These are phyloP conservation scores for Eupeodes latifasciatus DNA, from an alignment of 2,888 invertebrate species.

Conservation along the genomic window DNA sequence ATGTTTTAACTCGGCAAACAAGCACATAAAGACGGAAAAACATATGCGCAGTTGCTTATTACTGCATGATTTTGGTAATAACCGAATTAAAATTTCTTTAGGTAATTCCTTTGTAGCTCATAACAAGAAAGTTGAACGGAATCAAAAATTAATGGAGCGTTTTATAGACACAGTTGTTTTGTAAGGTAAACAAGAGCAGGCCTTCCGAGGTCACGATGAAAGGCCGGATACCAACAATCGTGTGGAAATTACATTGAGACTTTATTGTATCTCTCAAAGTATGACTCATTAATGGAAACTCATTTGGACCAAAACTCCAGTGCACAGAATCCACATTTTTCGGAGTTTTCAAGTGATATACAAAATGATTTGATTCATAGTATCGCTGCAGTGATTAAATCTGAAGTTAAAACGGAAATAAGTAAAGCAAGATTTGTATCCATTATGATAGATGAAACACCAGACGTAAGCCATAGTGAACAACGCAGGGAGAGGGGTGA, in stretches of 20 bases:
- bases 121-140: background rate
- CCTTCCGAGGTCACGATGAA: constrained; percentile 1
- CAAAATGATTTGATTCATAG: no score
- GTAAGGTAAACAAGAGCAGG: constrained; percentile 23
- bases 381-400: no score
- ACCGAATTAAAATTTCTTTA: constrained; percentile 39
- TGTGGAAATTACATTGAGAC: constrained; percentile 14
- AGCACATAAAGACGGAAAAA: no score
- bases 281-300: background rate
- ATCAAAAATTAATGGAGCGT: constrained; percentile 20
- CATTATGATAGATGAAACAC: constrained; percentile 36
- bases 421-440: constrained; percentile 32
- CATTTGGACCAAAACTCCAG: background rate
- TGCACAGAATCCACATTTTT: no score
- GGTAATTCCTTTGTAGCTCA: constrained; percentile 15
- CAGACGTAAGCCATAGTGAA: constrained; percentile 38
- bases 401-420: background rate
- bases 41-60: no score
- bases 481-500: no score
- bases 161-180: constrained; percentile 28
- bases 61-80: background rate
- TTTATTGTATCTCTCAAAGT: background rate
- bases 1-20: constrained; percentile 23
- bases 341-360: no score
- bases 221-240: background rate